Conservation (phyloP, 1,140 invertebrate species). For the Aphidius ervi region DNA sequence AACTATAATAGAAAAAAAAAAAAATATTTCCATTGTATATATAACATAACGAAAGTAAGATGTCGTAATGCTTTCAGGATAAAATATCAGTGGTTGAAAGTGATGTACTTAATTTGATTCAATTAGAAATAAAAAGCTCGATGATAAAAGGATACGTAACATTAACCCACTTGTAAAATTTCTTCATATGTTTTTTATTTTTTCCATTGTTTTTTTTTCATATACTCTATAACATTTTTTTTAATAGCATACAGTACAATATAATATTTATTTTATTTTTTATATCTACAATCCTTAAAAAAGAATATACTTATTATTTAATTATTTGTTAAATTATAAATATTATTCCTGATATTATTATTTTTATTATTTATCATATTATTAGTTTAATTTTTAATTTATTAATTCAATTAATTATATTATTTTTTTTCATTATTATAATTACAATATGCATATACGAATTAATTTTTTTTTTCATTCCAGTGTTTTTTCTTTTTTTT, state of each 20-base stretch:
- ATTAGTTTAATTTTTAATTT: conserved; percentile 2
- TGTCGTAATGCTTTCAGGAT: conserved; percentile 2
- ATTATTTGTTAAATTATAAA: conserved; percentile 20
- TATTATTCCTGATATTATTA: conserved; percentile 23
- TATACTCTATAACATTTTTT: conserved; percentile 23
- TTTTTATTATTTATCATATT: too few species aligned
- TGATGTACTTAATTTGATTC: conserved; percentile 11
- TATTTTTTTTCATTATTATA: neutral
- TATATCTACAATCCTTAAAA: conserved; percentile 30
- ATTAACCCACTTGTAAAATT: neutral
- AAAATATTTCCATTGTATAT: conserved; percentile 10
- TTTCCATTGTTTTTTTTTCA: conserved; percentile 8
- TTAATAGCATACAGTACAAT: conserved; percentile 26
- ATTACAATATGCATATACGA: neutral
- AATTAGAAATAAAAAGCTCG: neutral
- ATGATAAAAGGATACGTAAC: neutral
- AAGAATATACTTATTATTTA: conserved; percentile 27
- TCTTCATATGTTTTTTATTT: too few species aligned
- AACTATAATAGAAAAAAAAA: neutral
- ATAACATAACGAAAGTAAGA: too few species aligned
- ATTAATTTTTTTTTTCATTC: neutral
- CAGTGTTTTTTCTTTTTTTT: neutral
- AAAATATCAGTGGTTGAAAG: neutral
- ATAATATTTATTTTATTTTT: conserved; percentile 17
- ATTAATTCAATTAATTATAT: conserved; percentile 1